phyloP scores from a whole-genome alignment of 2,797 vertebrate species.

The Cyprinodon diabolis region DNA sequence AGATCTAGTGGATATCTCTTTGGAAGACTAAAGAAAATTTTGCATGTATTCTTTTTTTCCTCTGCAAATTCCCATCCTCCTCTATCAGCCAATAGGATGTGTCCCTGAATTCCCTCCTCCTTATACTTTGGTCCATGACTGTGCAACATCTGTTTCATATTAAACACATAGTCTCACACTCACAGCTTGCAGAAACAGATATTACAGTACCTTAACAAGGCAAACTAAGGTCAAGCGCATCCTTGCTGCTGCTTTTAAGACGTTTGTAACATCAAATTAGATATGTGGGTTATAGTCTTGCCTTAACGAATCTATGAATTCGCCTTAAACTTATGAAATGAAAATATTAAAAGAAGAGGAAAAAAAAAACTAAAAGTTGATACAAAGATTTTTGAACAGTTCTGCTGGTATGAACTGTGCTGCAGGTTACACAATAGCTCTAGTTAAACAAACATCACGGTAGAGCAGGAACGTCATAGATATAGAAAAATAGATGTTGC shows the following conservation, averaged over 20 bases:
- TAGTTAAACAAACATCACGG: neutral
- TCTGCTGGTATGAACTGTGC: neutral
- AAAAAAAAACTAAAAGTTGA: rapidly evolving
- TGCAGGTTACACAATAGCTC: slow-evolving; percentile 26
- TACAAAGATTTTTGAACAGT: neutral
- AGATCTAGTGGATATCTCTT: slow-evolving; percentile 15
- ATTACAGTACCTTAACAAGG: slow-evolving; percentile 73
- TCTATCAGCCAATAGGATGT: slow-evolving; percentile 74
- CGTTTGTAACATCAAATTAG: neutral
- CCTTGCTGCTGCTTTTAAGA: slow-evolving; percentile 6
- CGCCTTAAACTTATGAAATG: neutral
- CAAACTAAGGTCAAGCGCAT: slow-evolving; percentile 71
- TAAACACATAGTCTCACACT: slow-evolving; percentile 15
- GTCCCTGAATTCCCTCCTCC: slow-evolving; percentile 74
- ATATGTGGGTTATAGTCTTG: neutral
- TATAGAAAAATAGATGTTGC: neutral
- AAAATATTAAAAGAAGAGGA: neutral
- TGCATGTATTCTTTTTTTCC: slow-evolving; percentile 9
- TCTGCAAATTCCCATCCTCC: slow-evolving; percentile 4
- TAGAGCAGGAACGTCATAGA: neutral
- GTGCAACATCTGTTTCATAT: slow-evolving; percentile 64
- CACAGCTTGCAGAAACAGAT: neutral
- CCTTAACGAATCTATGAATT: slow-evolving; percentile 5
- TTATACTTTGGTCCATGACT: slow-evolving; percentile 70
- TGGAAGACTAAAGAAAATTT: slow-evolving; percentile 21